These are phyloP conservation scores for Mythimna loreyi DNA, from an alignment of 2,888 invertebrate genomes.

Conservation along the genomic window DNA sequence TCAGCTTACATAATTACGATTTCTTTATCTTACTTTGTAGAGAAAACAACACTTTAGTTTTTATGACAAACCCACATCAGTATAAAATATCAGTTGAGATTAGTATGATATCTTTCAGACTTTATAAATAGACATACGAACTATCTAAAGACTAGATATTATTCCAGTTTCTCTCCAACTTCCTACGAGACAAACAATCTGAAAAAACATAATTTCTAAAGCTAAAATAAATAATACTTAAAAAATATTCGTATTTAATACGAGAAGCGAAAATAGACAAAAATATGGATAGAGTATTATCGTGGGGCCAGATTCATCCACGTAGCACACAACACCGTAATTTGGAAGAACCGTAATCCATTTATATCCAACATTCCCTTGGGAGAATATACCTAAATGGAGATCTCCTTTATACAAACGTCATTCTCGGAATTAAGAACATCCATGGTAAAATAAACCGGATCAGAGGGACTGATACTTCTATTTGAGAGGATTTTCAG, in stretches of 20 bases:
- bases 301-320: slow-evolving; percentile 60
- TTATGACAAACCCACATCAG: neutral
- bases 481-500: slow-evolving; percentile 46
- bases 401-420: slow-evolving; percentile 53
- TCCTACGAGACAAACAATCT: neutral
- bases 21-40: slow-evolving; percentile 3
- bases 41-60: slow-evolving; percentile 19
- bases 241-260: slow-evolving; percentile 15
- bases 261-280: slow-evolving; percentile 31
- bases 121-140: slow-evolving; percentile 9
- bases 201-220: neutral
- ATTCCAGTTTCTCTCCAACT: no score
- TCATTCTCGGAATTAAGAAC: slow-evolving; percentile 61
- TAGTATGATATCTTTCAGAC: neutral
- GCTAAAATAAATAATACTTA: neutral
- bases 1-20: slow-evolving; percentile 14
- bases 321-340: slow-evolving; percentile 61
- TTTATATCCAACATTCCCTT: slow-evolving; percentile 60
- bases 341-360: slow-evolving; percentile 66
- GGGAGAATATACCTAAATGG: slow-evolving; percentile 52
- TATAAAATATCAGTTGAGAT: slow-evolving; percentile 3
- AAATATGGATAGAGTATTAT: slow-evolving; percentile 48
- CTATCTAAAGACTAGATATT: neutral
- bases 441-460: slow-evolving; percentile 55
- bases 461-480: slow-evolving; percentile 49